Evolutionary conservation across 2,113 vertebrate species (phyloP).

Genomic region (Nothocercus julius): DNA sequence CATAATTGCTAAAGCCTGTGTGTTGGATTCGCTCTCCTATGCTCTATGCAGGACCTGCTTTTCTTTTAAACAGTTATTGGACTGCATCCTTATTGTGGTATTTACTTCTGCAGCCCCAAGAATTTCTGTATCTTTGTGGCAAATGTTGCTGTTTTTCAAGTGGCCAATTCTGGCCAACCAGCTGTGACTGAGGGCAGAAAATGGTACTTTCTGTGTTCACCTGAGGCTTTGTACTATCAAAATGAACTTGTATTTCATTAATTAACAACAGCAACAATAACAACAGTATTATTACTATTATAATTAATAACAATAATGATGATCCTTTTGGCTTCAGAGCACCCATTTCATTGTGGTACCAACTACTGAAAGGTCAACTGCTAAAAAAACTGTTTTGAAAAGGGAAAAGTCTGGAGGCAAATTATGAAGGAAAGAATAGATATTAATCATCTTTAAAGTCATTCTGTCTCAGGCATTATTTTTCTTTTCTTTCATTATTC

Average conservation of each 20-base stretch:
- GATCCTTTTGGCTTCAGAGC: constrained; percentile 20
- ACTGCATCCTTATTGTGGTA: background rate
- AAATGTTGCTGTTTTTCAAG: background rate
- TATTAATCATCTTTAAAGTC: constrained; percentile 54
- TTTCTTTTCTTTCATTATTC: constrained; percentile 60
- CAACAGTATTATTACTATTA: background rate
- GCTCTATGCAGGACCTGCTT: constrained; percentile 22
- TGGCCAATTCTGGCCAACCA: background rate
- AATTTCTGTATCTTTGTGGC: background rate
- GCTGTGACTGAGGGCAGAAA: background rate
- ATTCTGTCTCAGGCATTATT: constrained; percentile 52
- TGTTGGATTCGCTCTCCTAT: background rate
- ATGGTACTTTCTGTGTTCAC: background rate
- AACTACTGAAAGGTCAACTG: constrained; percentile 53
- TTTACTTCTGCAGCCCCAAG: background rate
- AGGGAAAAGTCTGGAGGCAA: constrained; percentile 45
- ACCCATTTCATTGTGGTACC: constrained; percentile 28
- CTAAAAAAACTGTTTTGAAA: constrained; percentile 52
- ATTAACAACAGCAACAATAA: background rate
- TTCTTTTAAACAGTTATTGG: background rate
- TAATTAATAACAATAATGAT: background rate
- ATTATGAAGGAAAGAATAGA: constrained; percentile 46
- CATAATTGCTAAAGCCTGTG: constrained; percentile 13
- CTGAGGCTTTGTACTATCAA: background rate
- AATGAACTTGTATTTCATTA: background rate